Base-by-base conservation (phyloP, 2,888 invertebrate genomes). In the Bellardia pandia region DNA sequence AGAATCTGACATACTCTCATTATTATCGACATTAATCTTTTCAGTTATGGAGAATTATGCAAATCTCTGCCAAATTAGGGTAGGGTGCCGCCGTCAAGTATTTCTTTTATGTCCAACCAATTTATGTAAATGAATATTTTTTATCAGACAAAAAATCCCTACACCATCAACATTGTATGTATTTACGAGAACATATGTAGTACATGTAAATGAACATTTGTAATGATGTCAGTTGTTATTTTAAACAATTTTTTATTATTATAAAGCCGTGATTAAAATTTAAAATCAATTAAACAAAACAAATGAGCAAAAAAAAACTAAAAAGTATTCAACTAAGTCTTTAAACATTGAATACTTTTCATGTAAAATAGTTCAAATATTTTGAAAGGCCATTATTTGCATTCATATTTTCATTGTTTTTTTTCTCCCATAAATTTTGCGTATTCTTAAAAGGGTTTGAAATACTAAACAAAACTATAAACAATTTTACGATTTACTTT, bases 211-310 rank as follows among this genome's bases (percentile, higher is more conserved):
- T 64, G n/a, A 3, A 56, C 37, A 33, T 8, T 23, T 40, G 56
- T 53, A 37, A 33, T 48, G 30, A 23, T 71, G 66, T 79, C 37
- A 23, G 23, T 23, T 40, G 71, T 75, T 76, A 60, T 60, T 78
- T 62, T 42, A 14, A 48, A 81, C n/a, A 51, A 40, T 14, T 60
- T 69, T 78, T 64, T 53, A 53, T 75, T 45, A 40, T 37, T 69
- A n/a, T 42, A 3, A 42, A 77, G 11, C n/a, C 74, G 60, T 81
- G 86, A 48, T 77, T 37, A 45, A 51, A 86, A 77, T 81, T 45
- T 42, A 23, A 40, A 76, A 66, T 56, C n/a, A 30, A n/a, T 76
- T 53, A 45, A 40, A 6, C 14, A 37, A 33, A 75, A 53, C 11
- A 48, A 9, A 45, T 7, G 13, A 7, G 33, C 6, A 33, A 13